Percentiles rank a stretch among this genome's conserved stretches.
Evolutionary conservation across 2,888 invertebrate species (phyloP).

Genomic region (Sepioteuthis lessoniana): DNA sequence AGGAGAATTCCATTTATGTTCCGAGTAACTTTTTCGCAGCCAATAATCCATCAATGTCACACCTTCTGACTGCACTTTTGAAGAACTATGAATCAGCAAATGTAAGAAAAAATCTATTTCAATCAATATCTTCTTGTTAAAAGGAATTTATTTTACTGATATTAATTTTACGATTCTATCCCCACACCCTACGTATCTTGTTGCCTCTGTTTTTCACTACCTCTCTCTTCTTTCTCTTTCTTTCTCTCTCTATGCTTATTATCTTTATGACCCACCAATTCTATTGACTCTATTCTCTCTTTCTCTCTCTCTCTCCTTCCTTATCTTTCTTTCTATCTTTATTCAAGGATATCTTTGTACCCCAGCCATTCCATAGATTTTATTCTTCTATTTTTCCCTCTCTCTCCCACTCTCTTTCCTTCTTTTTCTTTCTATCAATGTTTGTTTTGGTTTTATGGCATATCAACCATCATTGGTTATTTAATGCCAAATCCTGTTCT

Average conservation of each 20-base stretch:
- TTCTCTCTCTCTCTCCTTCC: not conserved
- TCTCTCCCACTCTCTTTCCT: not conserved
- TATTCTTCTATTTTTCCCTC: not conserved
- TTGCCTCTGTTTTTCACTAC: not conserved
- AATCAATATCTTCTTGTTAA: not conserved
- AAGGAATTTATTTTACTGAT: not conserved
- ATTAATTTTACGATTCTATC: not conserved
- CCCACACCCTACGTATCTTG: not conserved
- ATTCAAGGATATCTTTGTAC: not conserved
- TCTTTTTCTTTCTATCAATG: not conserved
- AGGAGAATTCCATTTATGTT: not conserved
- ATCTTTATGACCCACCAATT: not conserved
- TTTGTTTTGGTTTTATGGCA: too few species aligned
- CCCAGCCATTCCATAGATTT: not conserved
- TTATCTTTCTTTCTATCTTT: not conserved
- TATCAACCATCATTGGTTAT: too few species aligned
- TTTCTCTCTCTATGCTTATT: not conserved
- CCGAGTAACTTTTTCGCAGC: not conserved
- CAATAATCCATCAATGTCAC: not conserved
- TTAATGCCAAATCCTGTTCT: too few species aligned
- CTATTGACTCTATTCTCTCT: not conserved
- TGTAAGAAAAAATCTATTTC: not conserved
- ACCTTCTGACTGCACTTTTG: not conserved
- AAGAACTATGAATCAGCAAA: not conserved
- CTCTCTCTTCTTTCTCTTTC: not conserved